Base-by-base conservation (phyloP, 2,797 vertebrate genomes). In the Fistularia commersonii region DNA sequence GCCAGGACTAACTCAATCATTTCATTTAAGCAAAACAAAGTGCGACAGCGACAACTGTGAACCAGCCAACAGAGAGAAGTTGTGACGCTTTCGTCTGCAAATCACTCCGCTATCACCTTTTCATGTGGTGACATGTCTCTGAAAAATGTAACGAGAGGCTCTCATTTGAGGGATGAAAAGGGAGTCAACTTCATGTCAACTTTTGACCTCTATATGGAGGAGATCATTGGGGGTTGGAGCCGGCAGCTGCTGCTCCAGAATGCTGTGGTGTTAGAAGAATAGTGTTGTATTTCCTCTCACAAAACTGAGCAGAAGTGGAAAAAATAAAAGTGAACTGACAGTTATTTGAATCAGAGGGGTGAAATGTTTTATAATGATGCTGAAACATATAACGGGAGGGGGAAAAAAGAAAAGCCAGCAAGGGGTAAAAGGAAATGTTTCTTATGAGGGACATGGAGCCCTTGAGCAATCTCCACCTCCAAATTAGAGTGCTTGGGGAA, bases 11-110 rank as follows among this genome's bases (percentile, higher is more conserved):
- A 75, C 76, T 81, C 83, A 74, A 80, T 82, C 83, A 83, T 82
- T 76, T 60, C 69, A 79, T 76, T 86, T 81, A 78, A 72, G 71
- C 76, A 82, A 84, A 86, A 81, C 76, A 85, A 85, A 85, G 70
- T 81, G 59, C 57, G 77, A 82, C 77, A 70, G 83, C 51, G 53
- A 74, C 77, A 70, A 79, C 72, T 64, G 74, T 41, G 66, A 76
- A 66, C 42, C 73, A 68, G 69, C 67, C 57, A 60, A 66, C 70
- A 66, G 66, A 44, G 65, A 40, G 41, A 32, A 42, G 54, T 45
- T 34, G 41, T 45, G 31, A 8, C n/a, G 47, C 73, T 74, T 80
- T 77, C 71, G 63, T 77, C 66, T 76, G 74, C 61, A 75, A 76
- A 75, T 80, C 74, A 75, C 62, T 75, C 32, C 47, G 7, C 69